Base-by-base conservation (phyloP, 1,140 invertebrate genomes). In the Whitmania pigra region DNA sequence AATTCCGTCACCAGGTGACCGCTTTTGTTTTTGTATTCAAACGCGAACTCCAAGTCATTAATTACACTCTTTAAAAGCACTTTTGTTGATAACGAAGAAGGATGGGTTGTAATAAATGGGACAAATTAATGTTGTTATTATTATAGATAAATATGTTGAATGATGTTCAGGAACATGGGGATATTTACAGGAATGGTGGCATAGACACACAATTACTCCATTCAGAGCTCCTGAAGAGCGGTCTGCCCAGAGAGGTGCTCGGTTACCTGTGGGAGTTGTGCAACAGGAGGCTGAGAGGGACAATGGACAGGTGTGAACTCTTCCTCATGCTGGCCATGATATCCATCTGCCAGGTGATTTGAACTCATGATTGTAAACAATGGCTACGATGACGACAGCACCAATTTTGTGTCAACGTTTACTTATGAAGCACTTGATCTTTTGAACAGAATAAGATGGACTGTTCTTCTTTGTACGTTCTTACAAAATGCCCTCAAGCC, bases 251-350 rank as follows among this genome's bases (percentile, higher is more conserved):
- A 2, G 85, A 87, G 75, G 79, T 84, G 25, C 80, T 88, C 4
- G 87, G 87, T 20, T 84, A 86, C 71, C 85, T 88, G 66, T 88
- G 87, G 87, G 84, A 83, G 53, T 76, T 88, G 74, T 85, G 85
- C 2, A 88, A 88, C 78, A 82, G 84, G 73, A 85, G 83, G 36
- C 84, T 85, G 36, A 84, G 86, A 22, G 87, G 87, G 9, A 82
- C 85, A 60, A 80, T 88, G n/a, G 86, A 83, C 0, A 84, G 85
- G 73, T 80, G 85, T 74, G 87, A 88, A 76, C 78, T 88, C 5
- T 87, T 86, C 75, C 78, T 86, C 5, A 80, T 86, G 31, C 78
- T 88, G 60, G 86, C 86, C 22, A 78, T 88, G 7, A 85, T 88
- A 31, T 86, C 86, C 20, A 78, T 88, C 0, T 85, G 86, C 31